These are phyloP conservation scores for Toxostoma redivivum DNA, from an alignment of 2,113 vertebrate species.

Conservation along the genomic window DNA sequence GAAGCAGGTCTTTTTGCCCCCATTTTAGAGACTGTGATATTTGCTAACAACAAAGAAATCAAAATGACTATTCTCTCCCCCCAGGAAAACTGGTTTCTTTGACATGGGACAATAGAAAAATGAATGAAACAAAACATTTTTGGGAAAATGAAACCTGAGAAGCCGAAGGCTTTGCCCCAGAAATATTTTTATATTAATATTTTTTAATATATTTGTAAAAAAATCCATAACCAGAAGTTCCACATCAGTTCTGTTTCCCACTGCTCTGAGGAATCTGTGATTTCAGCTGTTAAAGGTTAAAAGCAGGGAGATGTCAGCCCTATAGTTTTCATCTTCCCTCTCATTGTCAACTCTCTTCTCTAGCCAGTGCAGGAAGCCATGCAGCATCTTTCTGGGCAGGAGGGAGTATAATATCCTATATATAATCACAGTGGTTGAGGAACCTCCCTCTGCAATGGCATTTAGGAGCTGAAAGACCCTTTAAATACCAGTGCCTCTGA, in stretches of 20 bases:
- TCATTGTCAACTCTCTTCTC: background rate
- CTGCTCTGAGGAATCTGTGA: background rate
- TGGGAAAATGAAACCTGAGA: fast-evolving
- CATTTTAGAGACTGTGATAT: background rate
- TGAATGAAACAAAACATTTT: fast-evolving
- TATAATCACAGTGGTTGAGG: background rate
- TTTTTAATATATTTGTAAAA: no score
- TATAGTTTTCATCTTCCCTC: background rate
- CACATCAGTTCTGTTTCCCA: background rate
- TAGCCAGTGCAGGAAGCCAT: background rate
- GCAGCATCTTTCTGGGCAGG: background rate
- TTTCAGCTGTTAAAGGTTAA: background rate
- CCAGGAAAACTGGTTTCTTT: background rate
- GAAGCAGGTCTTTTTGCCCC: background rate
- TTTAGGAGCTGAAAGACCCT: background rate
- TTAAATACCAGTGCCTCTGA: background rate
- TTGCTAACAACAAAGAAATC: background rate
- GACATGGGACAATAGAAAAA: background rate
- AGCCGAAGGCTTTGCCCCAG: background rate
- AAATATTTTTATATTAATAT: background rate
- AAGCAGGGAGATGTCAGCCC: background rate
- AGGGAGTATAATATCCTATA: background rate
- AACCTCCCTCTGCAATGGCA: background rate
- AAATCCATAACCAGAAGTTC: background rate
- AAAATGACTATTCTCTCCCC: fast-evolving